These are phyloP conservation scores for Bujurquina vittata DNA, from an alignment of 2,113 vertebrate genomes.

Conservation along the genomic window DNA sequence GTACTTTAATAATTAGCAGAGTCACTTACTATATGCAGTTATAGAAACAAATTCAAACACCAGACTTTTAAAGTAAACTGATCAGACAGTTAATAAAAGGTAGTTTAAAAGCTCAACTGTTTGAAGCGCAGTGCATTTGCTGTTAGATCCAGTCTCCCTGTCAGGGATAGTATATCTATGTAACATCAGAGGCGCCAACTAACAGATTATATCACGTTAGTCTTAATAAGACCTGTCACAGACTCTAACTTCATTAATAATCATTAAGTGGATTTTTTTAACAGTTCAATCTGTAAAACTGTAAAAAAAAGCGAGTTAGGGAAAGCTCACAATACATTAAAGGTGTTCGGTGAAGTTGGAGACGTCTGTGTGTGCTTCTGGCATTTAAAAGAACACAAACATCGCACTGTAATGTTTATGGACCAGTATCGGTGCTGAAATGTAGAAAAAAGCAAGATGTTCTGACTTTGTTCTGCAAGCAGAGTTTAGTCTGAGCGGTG, in stretches of 20 bases:
- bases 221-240: rapidly evolving
- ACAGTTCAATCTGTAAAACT: not conserved
- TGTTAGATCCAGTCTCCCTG: not conserved
- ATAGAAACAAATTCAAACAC: not conserved
- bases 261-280: not conserved
- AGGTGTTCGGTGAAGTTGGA: not conserved
- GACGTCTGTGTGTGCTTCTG: not conserved
- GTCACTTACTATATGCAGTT: not conserved
- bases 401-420: no score
- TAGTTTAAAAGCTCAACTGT: not conserved
- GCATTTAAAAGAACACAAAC: not conserved
- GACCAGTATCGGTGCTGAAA: not conserved
- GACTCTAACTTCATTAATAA: not conserved
- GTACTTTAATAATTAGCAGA: not conserved
- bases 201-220: not conserved
- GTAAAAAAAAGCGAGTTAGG: not conserved
- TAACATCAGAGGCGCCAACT: not conserved
- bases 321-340: not conserved
- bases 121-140: not conserved
- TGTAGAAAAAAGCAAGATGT: not conserved
- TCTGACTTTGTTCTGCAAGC: not conserved
- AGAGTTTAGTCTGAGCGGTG: not conserved
- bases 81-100: not conserved
- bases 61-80: not conserved
- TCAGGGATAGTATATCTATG: not conserved